phyloP scores from a whole-genome alignment of 2,888 invertebrate species.

The Argynnis bischoffii region DNA sequence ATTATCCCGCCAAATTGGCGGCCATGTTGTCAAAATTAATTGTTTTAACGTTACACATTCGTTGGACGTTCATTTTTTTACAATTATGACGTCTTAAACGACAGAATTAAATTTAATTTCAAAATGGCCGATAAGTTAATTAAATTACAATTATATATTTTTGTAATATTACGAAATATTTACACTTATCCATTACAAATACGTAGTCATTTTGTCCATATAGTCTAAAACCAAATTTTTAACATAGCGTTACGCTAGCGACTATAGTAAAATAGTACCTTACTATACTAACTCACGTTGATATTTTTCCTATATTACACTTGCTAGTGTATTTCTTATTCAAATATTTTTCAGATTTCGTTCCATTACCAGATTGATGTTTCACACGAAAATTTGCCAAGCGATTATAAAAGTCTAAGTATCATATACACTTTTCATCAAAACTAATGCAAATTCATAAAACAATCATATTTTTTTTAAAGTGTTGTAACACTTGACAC shows the following conservation, averaged over 20 bases:
- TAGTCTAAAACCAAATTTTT: neutral
- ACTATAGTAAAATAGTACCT: slow-evolving; percentile 1
- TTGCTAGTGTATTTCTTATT: neutral
- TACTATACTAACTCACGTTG: slow-evolving; percentile 13
- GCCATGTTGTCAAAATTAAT: too few relatives aligned
- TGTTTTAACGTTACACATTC: neutral
- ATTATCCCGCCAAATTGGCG: too few relatives aligned
- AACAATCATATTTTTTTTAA: neutral
- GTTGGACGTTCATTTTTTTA: neutral
- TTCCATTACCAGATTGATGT: too few relatives aligned
- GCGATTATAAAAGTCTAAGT: too few relatives aligned
- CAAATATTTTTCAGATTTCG: too few relatives aligned
- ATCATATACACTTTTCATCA: neutral
- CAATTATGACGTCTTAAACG: neutral
- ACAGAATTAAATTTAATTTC: neutral
- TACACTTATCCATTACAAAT: slow-evolving; percentile 1
- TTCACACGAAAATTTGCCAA: too few relatives aligned
- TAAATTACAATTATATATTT: neutral
- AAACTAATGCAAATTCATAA: neutral
- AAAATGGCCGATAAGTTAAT: neutral
- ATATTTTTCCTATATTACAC: neutral
- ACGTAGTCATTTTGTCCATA: neutral
- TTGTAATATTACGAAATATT: slow-evolving; percentile 8
- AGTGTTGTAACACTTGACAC: neutral
- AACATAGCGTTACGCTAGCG: neutral